Conservation (phyloP, 2,113 vertebrate species). For the Synodontis membranacea region DNA sequence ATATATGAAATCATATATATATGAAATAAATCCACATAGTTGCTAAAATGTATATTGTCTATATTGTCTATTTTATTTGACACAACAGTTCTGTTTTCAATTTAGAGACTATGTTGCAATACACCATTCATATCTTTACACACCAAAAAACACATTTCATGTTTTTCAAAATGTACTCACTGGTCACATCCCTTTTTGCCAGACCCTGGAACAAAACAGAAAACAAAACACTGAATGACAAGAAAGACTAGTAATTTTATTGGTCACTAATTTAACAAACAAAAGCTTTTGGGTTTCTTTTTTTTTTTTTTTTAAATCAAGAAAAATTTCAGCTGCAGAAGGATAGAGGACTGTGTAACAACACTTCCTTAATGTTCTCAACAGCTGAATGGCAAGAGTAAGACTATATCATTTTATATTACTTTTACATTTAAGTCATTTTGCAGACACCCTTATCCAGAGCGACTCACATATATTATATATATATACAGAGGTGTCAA, state of each 20-base stretch:
- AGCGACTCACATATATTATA: too few relatives aligned
- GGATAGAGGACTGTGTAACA: neutral
- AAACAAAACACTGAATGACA: slow-evolving; percentile 1
- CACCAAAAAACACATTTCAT: too few relatives aligned
- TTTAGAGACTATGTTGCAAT: neutral
- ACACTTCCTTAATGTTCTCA: neutral
- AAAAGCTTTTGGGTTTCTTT: too few relatives aligned
- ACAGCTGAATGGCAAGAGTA: neutral
- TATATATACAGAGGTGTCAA: too few relatives aligned
- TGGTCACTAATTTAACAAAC: neutral
- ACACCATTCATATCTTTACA: slow-evolving; percentile 1
- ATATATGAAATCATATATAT: neutral
- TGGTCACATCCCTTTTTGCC: slow-evolving; percentile 89
- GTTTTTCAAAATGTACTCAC: slow-evolving; percentile 77
- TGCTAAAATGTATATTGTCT: neutral
- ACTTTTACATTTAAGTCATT: too few relatives aligned
- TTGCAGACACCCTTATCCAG: too few relatives aligned
- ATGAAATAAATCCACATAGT: neutral
- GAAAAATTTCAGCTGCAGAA: neutral
- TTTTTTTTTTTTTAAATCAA: neutral
- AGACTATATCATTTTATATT: neutral
- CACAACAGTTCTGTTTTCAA: neutral
- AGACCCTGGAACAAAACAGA: slow-evolving; percentile 81
- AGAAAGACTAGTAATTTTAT: neutral
- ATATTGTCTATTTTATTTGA: neutral